Percentiles rank a stretch among this genome's conserved stretches.
These are phyloP conservation scores for Cheilinus undulatus DNA, from an alignment of 2,113 vertebrate genomes.

Conservation along the genomic window DNA sequence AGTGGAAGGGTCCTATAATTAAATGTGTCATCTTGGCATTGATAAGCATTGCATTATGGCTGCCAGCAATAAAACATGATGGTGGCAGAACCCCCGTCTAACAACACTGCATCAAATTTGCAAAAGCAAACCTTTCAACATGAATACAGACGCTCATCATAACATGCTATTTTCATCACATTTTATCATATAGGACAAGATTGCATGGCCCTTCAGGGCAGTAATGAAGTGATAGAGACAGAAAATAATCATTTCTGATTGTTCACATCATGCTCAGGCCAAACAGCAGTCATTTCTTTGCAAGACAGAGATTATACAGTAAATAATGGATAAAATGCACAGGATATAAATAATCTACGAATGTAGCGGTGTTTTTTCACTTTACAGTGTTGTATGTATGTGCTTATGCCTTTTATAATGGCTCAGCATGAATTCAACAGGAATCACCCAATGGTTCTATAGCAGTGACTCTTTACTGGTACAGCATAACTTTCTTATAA, in stretches of 20 bases:
- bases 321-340: neutral
- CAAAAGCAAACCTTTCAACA: neutral
- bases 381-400: no score
- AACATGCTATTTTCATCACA: neutral
- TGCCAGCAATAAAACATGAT: slow-evolving; percentile 43
- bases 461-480: no score
- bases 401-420: no score
- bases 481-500: no score
- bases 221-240: neutral
- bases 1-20: slow-evolving; percentile 72
- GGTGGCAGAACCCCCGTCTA: slow-evolving; percentile 17
- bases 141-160: neutral
- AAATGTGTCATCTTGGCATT: slow-evolving; percentile 77
- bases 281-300: neutral
- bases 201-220: neutral
- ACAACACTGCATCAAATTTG: slow-evolving; percentile 11
- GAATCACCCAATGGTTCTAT: no score
- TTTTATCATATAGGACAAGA: neutral
- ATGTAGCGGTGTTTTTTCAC: no score
- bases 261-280: neutral
- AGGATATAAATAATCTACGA: no score
- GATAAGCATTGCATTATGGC: slow-evolving; percentile 66
- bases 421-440: no score
- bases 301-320: neutral
- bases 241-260: neutral